Base-by-base conservation (phyloP, 92 coral and sea anemone species). In the Muricea muricata region DNA sequence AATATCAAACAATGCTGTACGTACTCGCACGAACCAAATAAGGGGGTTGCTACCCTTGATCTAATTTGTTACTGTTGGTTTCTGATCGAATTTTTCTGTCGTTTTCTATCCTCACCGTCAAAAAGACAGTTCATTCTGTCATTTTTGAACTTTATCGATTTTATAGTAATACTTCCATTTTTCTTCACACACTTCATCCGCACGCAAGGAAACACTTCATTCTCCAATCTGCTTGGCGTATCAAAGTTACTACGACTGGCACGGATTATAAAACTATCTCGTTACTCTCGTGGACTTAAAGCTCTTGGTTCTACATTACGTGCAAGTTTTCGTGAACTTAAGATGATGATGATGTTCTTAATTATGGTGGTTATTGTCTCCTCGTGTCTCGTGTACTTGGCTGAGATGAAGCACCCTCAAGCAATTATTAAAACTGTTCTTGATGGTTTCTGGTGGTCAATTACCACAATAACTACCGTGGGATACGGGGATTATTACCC, bases 391-490 rank as follows among this genome's bases (percentile, higher is more conserved):
- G 92, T 93, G 61, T 97, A 86, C 35, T 93, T 87, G 75, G 84
- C 94, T 9, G 99, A 93, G 72, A 78, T 92, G 12, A 91, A 81
- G 25, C 76, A 81, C 60, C 89, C 91, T 9, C 45, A 86, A 48
- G 89, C 92, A 32, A 86, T 84, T 23, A 90, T 97, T 84, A 24
- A 84, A 4, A 97, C 98, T 57, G 94, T 97, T 33, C 99, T 93
- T 0, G 99, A 92, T 11, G 98, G 97, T 10, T 87, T 93, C n/a
- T 97, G 99, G 99, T 97, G 98, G 99, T 92, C 98, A 14, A 23
- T 94, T 0, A 94, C 89, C 2, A 95, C 98, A 1, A 87, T 95
- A 0, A 94, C 94, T 12, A 94, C 98, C 0, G 99, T 97, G 0
- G 99, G 99, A 0, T 97, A 94, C 42, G 99, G 99, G 0, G 98